Evolutionary conservation across 2,888 invertebrate genomes (phyloP), one percentile per base, ranked within the genome.

Genomic region (Labia minor): DNA sequence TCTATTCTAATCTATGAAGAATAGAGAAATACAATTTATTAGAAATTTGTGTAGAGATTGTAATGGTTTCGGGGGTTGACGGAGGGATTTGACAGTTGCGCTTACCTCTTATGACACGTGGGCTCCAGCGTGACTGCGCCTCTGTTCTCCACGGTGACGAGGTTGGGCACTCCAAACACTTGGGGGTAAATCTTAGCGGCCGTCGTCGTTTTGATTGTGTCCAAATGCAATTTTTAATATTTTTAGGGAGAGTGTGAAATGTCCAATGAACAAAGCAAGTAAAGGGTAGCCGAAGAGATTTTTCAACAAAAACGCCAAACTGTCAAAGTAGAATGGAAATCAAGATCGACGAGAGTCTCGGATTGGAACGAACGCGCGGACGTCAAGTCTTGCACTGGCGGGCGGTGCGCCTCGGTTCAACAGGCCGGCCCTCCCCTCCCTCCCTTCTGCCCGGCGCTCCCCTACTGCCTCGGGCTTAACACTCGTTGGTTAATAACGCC

Each of bases 101-200:
- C 75, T 74, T 70, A 77, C 77, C 77, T 72, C 73, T 77, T 77
- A 70, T 76, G 76, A 74, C 76, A 76, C 74, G 77, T 73, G 72
- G 77, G 73, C 75, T 77, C 77, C 77, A 78, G 77, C 73, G 75
- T 75, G 75, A 74, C 72, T 68, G 74, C 71, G 69, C 73, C 74
- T 72, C 75, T 72, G 72, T 74, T 74, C 72, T 76, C 76, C 76
- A 75, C 74, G 72, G 73, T 73, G 73, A 74, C 72, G 68, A 71
- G 72, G 20, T 72, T 72, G 63, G 72, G 71, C 63, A 74, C 73
- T 67, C 73, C 72, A 67, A 74, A 68, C 69, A 74, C 73, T 73
- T 75, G 72, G n/a, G 73, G 74, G 71, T 74, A 75, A 75, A 75
- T 74, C 69, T 73, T 74, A 74, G 70, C 70, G 70, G 71, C 61